A percentile compares a stretch with the other conserved stretches of the same genome.
Evolutionary conservation across 2,113 vertebrate genomes (phyloP).

Genomic region (Hepsetus odoe): DNA sequence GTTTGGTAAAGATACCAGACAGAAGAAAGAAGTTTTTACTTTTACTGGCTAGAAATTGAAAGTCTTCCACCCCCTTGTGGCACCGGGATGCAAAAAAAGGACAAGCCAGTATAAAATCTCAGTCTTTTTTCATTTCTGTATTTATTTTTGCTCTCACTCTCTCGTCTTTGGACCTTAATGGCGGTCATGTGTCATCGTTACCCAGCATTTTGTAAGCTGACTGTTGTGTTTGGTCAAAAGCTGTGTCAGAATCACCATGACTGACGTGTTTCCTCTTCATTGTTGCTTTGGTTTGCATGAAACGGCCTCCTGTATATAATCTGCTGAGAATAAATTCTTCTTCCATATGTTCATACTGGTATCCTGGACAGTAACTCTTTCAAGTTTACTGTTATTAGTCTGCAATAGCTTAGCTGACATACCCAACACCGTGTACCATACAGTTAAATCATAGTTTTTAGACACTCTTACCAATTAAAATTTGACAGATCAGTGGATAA

Average conservation of each 20-base stretch:
- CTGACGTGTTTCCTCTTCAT: constrained; percentile 53
- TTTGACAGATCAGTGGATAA: not conserved
- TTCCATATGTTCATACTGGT: not conserved
- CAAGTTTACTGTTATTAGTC: constrained; percentile 17
- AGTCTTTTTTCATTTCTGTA: constrained; percentile 38
- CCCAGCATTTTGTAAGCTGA: constrained; percentile 35
- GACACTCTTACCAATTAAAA: too few species aligned
- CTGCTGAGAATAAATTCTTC: constrained; percentile 14
- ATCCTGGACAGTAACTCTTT: constrained; percentile 36
- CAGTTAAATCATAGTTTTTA: too few species aligned
- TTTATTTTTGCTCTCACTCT: not conserved
- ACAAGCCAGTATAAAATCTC: constrained; percentile 52
- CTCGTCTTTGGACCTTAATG: not conserved
- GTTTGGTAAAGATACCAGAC: not conserved
- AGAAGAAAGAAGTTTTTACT: not conserved
- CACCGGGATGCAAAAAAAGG: too few species aligned
- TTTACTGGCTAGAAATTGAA: not conserved
- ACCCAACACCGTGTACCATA: too few species aligned
- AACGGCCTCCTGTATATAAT: constrained; percentile 67
- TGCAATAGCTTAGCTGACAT: too few species aligned
- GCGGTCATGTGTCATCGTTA: constrained; percentile 40
- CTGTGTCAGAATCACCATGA: constrained; percentile 50
- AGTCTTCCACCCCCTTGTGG: too few species aligned
- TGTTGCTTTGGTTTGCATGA: constrained; percentile 75
- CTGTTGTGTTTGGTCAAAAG: constrained; percentile 43